Base-by-base conservation (phyloP, 2,797 vertebrate genomes). In the Enteromius fasciolatus region DNA sequence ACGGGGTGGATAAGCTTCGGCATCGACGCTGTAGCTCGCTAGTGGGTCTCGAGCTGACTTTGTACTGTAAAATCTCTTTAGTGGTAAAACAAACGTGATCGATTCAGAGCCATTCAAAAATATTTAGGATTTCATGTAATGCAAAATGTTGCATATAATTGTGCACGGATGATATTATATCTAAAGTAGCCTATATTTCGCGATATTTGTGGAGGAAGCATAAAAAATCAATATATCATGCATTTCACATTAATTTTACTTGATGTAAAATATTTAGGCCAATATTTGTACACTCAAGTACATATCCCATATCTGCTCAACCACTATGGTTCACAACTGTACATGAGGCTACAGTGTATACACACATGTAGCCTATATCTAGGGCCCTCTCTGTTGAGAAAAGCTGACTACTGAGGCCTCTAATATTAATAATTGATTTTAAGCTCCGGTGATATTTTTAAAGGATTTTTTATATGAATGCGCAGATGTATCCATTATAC, bases 41-140 rank as follows among this genome's bases (percentile, higher is more conserved):
- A 82, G 80, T 82, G 66, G 31, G 64, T 59, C 54, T 87, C 78
- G 82, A 89, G 85, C 89, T 89, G 85, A 44, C 83, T 87, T 86
- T 39, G 36, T 88, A 82, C 87, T 89, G 89, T 87, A 90, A 88
- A 90, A 89, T 90, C 89, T 88, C 86, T 91, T 90, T 12, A 39
- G 33, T 17, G 52, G 11, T 44, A 69, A 69, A 25, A 70, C 4
- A 59, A 59, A 59, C 6, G 73, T 11, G 23, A 46, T 70, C 23
- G 41, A 63, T 59, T 14, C 20, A 44, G 44, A 70, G 11, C 7
- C 23, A 31, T 68, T 41, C 10, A 15, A 23, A 11, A 52, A 72
- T 46, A 70, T 70, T 69, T 31, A 15, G 31, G 44, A 23, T 75
- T 75, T 59, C 25, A 41, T 18, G 18, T 59, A 33, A 23, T 11